Evolutionary conservation across 2,113 vertebrate genomes (phyloP).

Genomic region (Oryzias melastigma): DNA sequence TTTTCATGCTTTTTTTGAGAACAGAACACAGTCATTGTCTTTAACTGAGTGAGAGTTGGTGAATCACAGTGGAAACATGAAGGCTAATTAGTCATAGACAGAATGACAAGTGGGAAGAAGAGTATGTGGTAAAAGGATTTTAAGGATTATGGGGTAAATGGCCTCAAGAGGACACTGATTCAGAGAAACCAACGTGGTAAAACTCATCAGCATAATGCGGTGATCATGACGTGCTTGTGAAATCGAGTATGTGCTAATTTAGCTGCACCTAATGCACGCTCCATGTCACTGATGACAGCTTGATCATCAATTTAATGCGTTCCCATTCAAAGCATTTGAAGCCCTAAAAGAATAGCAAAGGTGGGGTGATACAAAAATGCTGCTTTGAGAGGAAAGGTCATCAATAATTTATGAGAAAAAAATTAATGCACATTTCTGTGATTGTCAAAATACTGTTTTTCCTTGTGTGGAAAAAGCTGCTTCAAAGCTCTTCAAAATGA

Average conservation of each 20-base stretch:
- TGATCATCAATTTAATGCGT: not conserved
- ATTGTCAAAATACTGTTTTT: too few relatives aligned
- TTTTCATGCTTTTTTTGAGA: slow-evolving; percentile 6
- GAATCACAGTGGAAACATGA: not conserved
- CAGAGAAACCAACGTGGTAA: slow-evolving; percentile 7
- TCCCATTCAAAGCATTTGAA: not conserved
- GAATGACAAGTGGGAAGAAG: slow-evolving; percentile 11
- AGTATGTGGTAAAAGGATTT: slow-evolving; percentile 15
- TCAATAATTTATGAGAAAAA: too few relatives aligned
- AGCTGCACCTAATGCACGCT: not conserved
- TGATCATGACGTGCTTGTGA: not conserved
- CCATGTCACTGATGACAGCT: not conserved
- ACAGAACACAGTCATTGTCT: not conserved
- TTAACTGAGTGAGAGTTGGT: slow-evolving; percentile 3
- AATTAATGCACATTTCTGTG: too few relatives aligned
- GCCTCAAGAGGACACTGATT: slow-evolving; percentile 8
- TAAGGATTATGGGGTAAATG: slow-evolving; percentile 14
- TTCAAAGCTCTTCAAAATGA: too few relatives aligned
- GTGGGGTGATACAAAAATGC: too few relatives aligned
- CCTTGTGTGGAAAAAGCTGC: too few relatives aligned
- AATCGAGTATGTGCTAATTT: not conserved
- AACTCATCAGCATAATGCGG: not conserved
- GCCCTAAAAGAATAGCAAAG: too few relatives aligned
- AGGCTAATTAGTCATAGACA: slow-evolving; percentile 23
- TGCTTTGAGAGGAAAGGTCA: too few relatives aligned